Percentiles rank a stretch among this genome's conserved stretches.
Evolutionary conservation across 2,113 vertebrate genomes (phyloP).

Genomic region (Noturus placidus): DNA sequence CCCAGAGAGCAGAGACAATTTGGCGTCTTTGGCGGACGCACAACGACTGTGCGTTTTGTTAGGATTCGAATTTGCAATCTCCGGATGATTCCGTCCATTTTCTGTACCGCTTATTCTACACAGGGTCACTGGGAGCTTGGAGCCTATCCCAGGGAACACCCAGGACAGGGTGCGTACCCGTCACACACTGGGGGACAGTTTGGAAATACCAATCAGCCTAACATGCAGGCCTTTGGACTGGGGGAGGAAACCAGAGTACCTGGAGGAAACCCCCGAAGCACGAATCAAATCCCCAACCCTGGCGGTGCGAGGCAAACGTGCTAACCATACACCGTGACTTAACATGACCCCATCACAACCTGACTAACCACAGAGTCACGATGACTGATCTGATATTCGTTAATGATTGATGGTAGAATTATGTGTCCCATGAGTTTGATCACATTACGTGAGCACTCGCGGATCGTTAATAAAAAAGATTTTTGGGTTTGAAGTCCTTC

Average conservation of each 20-base stretch:
- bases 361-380: neutral
- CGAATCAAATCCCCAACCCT: too few species aligned
- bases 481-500: conserved; percentile 14
- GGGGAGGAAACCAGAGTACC: too few species aligned
- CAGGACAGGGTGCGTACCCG: too few species aligned
- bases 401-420: neutral
- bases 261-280: too few species aligned
- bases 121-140: too few species aligned
- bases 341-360: neutral
- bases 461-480: neutral
- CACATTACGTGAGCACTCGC: neutral
- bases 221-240: too few species aligned
- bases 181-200: too few species aligned
- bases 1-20: neutral
- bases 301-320: too few species aligned
- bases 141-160: too few species aligned
- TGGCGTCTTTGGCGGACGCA: neutral
- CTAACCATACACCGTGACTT: neutral
- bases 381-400: neutral
- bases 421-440: neutral
- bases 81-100: too few species aligned
- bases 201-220: too few species aligned
- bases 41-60: neutral
- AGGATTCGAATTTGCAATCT: neutral
- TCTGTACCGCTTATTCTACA: too few species aligned